Evolutionary conservation across 2,113 vertebrate species (phyloP).

Genomic region (Cromileptes altivelis): DNA sequence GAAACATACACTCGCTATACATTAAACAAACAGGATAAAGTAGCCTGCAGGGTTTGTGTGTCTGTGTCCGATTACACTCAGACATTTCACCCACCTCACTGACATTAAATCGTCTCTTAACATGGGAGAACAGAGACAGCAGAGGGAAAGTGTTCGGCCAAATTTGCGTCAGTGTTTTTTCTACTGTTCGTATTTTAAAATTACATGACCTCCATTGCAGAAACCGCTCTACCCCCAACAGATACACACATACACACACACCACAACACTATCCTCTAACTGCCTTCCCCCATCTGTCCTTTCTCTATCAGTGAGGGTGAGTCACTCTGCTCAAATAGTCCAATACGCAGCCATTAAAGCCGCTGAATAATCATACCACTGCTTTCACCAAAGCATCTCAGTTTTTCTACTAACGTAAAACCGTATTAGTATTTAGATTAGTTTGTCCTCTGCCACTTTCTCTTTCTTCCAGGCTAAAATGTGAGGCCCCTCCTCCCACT

Average conservation of each 20-base stretch:
- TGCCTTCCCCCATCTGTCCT: constrained; percentile 46
- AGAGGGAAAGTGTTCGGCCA: background rate
- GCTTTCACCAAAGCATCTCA: constrained; percentile 10
- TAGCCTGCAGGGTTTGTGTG: background rate
- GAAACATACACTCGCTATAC: background rate
- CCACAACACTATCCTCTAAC: constrained; percentile 21
- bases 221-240: background rate
- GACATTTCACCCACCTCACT: background rate
- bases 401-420: background rate
- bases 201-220: constrained; percentile 32
- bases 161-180: background rate
- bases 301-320: constrained; percentile 41
- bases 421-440: background rate
- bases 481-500: constrained; percentile 5
- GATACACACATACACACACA: background rate
- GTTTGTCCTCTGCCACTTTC: constrained; percentile 34
- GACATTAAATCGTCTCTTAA: background rate
- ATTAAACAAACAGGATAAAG: background rate
- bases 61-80: constrained; percentile 16
- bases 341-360: constrained; percentile 32
- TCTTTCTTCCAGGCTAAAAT: constrained; percentile 18
- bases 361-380: constrained; percentile 31
- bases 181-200: constrained; percentile 6
- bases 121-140: background rate
- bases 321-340: constrained; percentile 45